Evolutionary conservation across 2,888 invertebrate genomes (phyloP).

Genomic region (Diploptera punctata): DNA sequence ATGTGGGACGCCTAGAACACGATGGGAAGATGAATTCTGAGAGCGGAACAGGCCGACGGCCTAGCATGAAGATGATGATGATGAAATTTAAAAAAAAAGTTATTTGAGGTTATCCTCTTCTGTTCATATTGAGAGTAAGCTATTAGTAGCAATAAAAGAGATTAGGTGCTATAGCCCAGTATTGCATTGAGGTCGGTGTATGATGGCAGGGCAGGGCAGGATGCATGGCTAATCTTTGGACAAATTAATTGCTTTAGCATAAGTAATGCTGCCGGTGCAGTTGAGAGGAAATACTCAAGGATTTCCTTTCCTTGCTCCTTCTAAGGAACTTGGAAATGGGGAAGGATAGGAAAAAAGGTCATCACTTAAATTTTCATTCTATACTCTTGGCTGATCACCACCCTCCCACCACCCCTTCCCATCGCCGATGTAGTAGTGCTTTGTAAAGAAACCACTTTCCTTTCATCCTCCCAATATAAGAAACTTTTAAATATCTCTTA

Average conservation of each 20-base stretch:
- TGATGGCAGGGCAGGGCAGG: slow-evolving; percentile 47
- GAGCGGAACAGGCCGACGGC: too few relatives aligned
- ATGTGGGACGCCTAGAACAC: too few relatives aligned
- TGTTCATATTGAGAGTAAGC: too few relatives aligned
- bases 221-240: slow-evolving; percentile 58
- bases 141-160: too few relatives aligned
- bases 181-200: not conserved
- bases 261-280: slow-evolving; percentile 51
- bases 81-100: too few relatives aligned
- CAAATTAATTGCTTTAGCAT: slow-evolving; percentile 59
- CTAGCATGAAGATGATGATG: too few relatives aligned
- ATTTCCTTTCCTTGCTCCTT: slow-evolving; percentile 31
- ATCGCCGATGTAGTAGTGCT: not conserved
- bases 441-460: not conserved
- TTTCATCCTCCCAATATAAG: slow-evolving; percentile 12
- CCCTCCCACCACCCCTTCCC: not conserved
- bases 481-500: slow-evolving; percentile 16
- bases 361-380: slow-evolving; percentile 37
- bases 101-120: too few relatives aligned
- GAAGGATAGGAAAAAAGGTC: slow-evolving; percentile 21
- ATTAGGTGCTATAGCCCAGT: not conserved
- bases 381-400: slow-evolving; percentile 22
- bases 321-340: slow-evolving; percentile 15
- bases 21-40: too few relatives aligned
- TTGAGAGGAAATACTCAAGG: slow-evolving; percentile 32